phyloP scores from a whole-genome alignment of 2,797 vertebrate genomes.

The Benthosema pterotum region DNA sequence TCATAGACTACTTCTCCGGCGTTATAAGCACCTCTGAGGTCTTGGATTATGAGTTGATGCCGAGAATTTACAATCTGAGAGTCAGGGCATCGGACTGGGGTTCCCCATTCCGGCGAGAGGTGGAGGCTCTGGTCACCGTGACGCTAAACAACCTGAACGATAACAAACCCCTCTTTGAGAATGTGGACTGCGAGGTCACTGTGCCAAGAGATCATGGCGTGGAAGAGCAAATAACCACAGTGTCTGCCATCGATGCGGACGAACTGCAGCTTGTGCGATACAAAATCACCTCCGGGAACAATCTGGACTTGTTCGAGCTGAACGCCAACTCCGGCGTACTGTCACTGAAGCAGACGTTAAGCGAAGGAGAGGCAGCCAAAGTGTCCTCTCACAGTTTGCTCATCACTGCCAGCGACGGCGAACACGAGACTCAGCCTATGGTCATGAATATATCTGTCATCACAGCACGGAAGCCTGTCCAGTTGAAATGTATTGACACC shows the following conservation, averaged over 20 bases:
- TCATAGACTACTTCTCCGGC: constrained; percentile 93
- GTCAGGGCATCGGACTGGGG: constrained; percentile 97
- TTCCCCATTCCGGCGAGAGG: constrained; percentile 91
- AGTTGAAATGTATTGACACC: constrained; percentile 92
- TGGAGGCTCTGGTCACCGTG: constrained; percentile 89
- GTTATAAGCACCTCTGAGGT: constrained; percentile 90
- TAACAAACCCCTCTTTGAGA: constrained; percentile 97
- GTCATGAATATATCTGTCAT: constrained; percentile 93
- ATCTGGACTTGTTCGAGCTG: constrained; percentile 90
- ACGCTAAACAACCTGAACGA: constrained; percentile 96
- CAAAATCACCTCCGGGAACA: constrained; percentile 91
- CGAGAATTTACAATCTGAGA: constrained; percentile 92
- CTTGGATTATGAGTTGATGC: constrained; percentile 97
- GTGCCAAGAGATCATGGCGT: constrained; percentile 93
- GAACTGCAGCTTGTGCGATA: constrained; percentile 96
- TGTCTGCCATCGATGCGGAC: constrained; percentile 97
- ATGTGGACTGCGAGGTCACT: constrained; percentile 91
- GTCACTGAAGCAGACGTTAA: constrained; percentile 87
- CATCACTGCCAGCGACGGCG: constrained; percentile 93
- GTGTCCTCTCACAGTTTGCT: constrained; percentile 89
- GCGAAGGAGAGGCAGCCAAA: constrained; percentile 87
- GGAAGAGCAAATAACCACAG: constrained; percentile 94
- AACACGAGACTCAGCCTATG: constrained; percentile 87
- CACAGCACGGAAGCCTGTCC: constrained; percentile 86
- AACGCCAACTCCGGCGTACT: constrained; percentile 94